These are phyloP conservation scores for Hippolais icterina DNA, from an alignment of 2,113 vertebrate genomes.

Conservation along the genomic window DNA sequence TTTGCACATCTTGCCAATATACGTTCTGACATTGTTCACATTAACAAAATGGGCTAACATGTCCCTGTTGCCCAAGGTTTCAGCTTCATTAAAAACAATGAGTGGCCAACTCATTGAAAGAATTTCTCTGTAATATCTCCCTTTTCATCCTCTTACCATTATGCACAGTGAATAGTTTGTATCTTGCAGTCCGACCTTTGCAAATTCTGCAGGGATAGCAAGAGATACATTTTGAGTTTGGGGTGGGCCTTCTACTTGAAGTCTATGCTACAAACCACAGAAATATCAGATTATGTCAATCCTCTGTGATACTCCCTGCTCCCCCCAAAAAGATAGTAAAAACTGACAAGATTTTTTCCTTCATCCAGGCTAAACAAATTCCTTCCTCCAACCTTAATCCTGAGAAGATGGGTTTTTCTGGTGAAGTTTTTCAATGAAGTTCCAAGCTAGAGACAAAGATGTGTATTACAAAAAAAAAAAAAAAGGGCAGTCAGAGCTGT, in stretches of 20 bases:
- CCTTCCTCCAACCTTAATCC: not conserved
- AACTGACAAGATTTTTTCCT: not conserved
- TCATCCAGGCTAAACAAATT: not conserved
- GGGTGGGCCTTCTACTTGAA: not conserved
- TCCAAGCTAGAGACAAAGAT: not conserved
- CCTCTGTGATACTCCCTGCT: not conserved
- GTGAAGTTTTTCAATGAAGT: not conserved
- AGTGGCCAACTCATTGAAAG: accelerated
- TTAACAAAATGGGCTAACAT: not conserved
- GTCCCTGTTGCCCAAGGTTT: not conserved
- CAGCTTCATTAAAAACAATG: not conserved
- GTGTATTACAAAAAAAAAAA: not conserved
- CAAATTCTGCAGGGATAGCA: not conserved
- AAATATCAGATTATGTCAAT: not conserved
- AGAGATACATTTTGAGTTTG: not conserved
- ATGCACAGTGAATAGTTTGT: not conserved
- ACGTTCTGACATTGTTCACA: not conserved
- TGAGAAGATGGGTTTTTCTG: not conserved
- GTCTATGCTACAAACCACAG: not conserved
- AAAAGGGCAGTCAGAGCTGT: not conserved
- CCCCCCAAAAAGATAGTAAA: accelerated
- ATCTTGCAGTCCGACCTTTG: not conserved
- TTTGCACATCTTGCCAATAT: not conserved
- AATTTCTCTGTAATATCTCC: not conserved
- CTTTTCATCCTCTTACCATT: not conserved